phyloP scores from a whole-genome alignment of 2,113 vertebrate species.

The Rallus limicola region DNA sequence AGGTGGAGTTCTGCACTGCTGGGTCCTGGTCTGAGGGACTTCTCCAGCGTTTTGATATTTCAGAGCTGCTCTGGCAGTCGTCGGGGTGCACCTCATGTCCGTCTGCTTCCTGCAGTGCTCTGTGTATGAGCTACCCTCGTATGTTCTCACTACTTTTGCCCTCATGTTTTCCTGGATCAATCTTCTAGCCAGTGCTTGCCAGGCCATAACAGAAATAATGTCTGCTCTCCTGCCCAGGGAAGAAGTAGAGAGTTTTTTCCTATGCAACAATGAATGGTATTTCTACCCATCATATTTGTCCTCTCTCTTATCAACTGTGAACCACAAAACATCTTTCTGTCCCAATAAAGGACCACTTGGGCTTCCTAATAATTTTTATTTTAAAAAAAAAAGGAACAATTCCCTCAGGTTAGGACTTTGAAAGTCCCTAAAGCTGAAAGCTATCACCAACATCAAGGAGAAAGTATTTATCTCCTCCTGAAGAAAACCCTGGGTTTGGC shows the following conservation, averaged over 20 bases:
- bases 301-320: not conserved
- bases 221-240: not conserved
- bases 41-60: not conserved
- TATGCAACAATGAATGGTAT: not conserved
- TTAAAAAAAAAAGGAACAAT: not conserved
- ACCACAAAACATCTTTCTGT: not conserved
- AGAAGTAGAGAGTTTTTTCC: not conserved
- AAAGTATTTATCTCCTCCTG: not conserved
- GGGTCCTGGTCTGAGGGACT: not conserved
- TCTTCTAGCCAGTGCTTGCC: not conserved
- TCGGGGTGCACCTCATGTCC: not conserved
- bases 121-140: not conserved
- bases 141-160: not conserved
- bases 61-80: not conserved
- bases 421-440: not conserved
- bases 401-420: not conserved
- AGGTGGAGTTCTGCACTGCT: not conserved
- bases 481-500: not conserved
- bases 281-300: not conserved
- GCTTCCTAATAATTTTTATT: not conserved
- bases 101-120: not conserved
- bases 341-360: not conserved
- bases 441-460: not conserved
- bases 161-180: not conserved
- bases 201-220: not conserved